Percentiles rank a stretch among this genome's conserved stretches.
Conservation (phyloP, 2,113 vertebrate species). For the Machaerirhynchus nigripectus region DNA sequence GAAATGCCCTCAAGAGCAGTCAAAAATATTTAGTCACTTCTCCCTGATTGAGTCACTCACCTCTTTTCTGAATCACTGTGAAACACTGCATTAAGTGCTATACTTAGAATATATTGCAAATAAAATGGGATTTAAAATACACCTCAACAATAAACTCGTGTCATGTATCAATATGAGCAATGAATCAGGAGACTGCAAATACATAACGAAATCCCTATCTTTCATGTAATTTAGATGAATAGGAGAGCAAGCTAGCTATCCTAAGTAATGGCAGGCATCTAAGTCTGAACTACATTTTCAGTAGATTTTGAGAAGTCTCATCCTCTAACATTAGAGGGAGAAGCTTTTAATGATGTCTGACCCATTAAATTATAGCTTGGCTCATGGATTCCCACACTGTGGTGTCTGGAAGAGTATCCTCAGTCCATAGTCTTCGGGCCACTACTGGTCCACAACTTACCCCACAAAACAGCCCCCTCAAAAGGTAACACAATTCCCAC, state of each 20-base stretch:
- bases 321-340: not conserved
- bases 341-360: not conserved
- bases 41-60: not conserved
- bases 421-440: not conserved
- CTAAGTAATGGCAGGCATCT: not conserved
- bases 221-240: not conserved
- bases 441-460: not conserved
- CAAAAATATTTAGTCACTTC: not conserved
- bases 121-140: not conserved
- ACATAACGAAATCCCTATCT: not conserved
- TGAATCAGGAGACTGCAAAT: not conserved
- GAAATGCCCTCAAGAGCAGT: slow-evolving; percentile 13
- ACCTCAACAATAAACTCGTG: not conserved
- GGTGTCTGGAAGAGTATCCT: not conserved
- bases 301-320: not conserved
- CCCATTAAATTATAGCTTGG: not conserved
- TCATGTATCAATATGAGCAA: not conserved
- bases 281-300: not conserved
- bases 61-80: not conserved
- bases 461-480: not conserved
- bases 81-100: not conserved
- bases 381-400: not conserved
- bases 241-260: not conserved
- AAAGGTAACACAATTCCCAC: not conserved
- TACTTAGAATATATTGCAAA: slow-evolving; percentile 2